Evolutionary conservation across 2,113 vertebrate species (phyloP).

Genomic region (Oceanites oceanicus): DNA sequence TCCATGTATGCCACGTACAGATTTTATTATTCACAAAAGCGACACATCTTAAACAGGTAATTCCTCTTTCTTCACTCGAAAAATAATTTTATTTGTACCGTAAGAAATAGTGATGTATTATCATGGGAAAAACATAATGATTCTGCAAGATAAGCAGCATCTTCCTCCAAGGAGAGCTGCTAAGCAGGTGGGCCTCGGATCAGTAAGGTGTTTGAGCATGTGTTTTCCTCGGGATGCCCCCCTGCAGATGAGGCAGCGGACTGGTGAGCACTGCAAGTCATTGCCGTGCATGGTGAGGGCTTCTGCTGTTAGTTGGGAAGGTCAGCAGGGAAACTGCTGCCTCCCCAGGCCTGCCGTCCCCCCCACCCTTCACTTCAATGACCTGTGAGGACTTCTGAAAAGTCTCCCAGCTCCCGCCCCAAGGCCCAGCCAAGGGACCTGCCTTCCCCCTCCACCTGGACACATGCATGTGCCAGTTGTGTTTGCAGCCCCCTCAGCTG

Average conservation of each 20-base stretch:
- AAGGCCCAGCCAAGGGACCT: rapidly evolving
- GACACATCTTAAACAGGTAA: background rate
- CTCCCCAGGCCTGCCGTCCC: rapidly evolving
- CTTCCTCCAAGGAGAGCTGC: background rate
- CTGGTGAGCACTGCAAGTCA: rapidly evolving
- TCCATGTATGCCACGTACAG: background rate
- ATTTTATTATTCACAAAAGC: background rate
- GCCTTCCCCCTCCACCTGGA: background rate
- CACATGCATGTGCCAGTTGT: rapidly evolving
- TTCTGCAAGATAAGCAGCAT: background rate
- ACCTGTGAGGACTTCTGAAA: background rate
- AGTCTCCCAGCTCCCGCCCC: rapidly evolving
- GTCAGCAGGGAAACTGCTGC: background rate
- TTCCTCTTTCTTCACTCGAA: background rate
- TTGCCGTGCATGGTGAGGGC: rapidly evolving
- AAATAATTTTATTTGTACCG: background rate
- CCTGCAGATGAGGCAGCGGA: background rate
- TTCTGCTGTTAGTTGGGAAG: background rate
- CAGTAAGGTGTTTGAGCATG: background rate
- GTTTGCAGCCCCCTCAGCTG: background rate
- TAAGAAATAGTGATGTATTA: background rate
- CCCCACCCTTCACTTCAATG: background rate
- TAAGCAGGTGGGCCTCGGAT: background rate
- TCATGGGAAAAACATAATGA: background rate
- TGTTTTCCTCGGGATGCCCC: background rate